A percentile compares a stretch with the other conserved stretches of the same genome.
These are phyloP conservation scores for Thera obeliscata DNA, from an alignment of 2,888 invertebrate genomes.

Conservation along the genomic window DNA sequence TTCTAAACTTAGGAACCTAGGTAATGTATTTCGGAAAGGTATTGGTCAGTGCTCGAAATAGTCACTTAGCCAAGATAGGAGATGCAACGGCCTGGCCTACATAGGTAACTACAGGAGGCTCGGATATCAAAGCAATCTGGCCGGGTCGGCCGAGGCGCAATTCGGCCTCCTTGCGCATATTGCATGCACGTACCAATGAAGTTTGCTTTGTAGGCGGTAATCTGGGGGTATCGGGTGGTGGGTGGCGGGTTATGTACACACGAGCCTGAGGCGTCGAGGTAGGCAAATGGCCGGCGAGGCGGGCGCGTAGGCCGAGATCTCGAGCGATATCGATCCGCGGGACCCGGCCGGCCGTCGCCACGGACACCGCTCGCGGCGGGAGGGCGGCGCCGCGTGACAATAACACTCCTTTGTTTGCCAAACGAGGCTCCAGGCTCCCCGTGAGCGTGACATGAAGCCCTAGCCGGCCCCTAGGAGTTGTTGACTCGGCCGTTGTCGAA, in stretches of 20 bases:
- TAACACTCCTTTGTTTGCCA: slow-evolving; percentile 82
- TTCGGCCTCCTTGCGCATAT: slow-evolving; percentile 84
- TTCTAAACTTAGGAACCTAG: too few species aligned
- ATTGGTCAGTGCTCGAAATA: slow-evolving; percentile 55
- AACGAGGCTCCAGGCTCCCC: slow-evolving; percentile 46
- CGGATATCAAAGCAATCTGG: slow-evolving; percentile 80
- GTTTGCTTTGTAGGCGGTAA: slow-evolving; percentile 85
- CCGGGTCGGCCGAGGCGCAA: slow-evolving; percentile 70
- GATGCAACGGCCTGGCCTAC: slow-evolving; percentile 68
- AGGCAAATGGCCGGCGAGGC: slow-evolving; percentile 83
- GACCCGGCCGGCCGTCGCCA: slow-evolving; percentile 72
- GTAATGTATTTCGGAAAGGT: slow-evolving; percentile 37
- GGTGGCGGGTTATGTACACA: slow-evolving; percentile 83
- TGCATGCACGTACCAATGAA: slow-evolving; percentile 85
- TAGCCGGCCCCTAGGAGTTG: slow-evolving; percentile 37
- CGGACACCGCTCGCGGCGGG: slow-evolving; percentile 73
- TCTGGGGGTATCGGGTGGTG: slow-evolving; percentile 81
- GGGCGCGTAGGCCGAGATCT: slow-evolving; percentile 82
- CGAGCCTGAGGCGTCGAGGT: slow-evolving; percentile 83
- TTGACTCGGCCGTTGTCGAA: slow-evolving; percentile 3
- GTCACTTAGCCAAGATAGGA: slow-evolving; percentile 63
- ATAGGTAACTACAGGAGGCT: slow-evolving; percentile 52
- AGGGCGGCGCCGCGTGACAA: slow-evolving; percentile 76
- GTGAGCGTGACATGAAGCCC: slow-evolving; percentile 30
- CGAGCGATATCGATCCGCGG: slow-evolving; percentile 82